These are phyloP conservation scores for Chelidonichthys spinosus DNA, from an alignment of 2,797 vertebrate species.

Conservation along the genomic window DNA sequence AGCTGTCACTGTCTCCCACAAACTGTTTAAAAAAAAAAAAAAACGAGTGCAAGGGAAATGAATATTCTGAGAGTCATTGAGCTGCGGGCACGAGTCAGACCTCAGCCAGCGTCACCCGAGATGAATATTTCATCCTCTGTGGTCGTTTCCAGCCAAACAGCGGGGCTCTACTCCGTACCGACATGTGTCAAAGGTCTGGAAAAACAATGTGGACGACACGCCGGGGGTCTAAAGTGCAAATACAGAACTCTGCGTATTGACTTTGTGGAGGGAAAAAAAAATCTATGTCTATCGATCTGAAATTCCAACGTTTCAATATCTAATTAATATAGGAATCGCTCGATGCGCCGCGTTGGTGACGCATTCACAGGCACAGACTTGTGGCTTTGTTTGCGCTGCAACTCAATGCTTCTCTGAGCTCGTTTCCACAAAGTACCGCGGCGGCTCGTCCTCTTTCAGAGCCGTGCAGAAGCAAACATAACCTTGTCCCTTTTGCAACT, in stretches of 20 bases:
- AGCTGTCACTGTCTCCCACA: slow-evolving; percentile 52
- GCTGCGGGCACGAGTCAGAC: slow-evolving; percentile 45
- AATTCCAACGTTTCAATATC: slow-evolving; percentile 12
- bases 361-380: background rate
- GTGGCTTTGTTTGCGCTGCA: too few species aligned
- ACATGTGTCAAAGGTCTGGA: slow-evolving; percentile 17
- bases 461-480: background rate
- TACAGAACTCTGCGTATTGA: background rate
- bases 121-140: slow-evolving; percentile 63
- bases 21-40: slow-evolving; percentile 47
- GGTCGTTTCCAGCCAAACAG: slow-evolving; percentile 21
- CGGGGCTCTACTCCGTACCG: background rate
- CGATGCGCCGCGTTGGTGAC: background rate
- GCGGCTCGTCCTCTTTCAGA: background rate
- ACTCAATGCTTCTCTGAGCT: background rate
- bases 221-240: slow-evolving; percentile 5
- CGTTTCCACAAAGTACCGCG: background rate
- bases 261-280: background rate
- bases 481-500: slow-evolving; percentile 38
- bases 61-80: slow-evolving; percentile 63
- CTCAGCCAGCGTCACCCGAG: slow-evolving; percentile 16
- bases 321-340: slow-evolving; percentile 10
- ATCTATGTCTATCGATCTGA: slow-evolving; percentile 14
- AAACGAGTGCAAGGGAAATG: slow-evolving; percentile 61
- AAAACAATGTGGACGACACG: background rate